Base-by-base conservation (phyloP, 37 sponge, comb jelly and placozoan genomes). In the Diacarnus erythraeanus region DNA sequence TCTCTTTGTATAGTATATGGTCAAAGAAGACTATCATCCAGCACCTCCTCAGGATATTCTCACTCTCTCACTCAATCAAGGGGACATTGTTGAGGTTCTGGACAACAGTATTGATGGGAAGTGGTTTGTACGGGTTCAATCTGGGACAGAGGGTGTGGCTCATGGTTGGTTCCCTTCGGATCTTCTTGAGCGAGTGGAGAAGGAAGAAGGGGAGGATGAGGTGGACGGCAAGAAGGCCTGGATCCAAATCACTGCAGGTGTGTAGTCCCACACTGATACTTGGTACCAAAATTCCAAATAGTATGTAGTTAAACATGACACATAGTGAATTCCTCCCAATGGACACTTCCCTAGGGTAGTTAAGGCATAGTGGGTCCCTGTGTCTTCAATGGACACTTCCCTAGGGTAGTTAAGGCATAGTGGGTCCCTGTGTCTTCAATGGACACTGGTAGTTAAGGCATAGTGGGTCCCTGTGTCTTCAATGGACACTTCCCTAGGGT, bases 71-170 rank as follows among this genome's bases (percentile, higher is more conserved):
- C 80, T 94, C 77, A 84, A 64, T 18, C 68, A 57, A 21, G 88
- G 87, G 18, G 84, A 94, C 72, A 77, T 77, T 26, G 80, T 94
- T 37, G 91, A 84, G 42, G 83, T 94, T 17, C 64, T 94, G 29
- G 88, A 94, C 61, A 44, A 65, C 47, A 75, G 43, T 22, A 72
- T 56, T 17, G 57, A 38, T 3, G 82, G 63, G 23, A 63, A 71
- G 61, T 94, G 91, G 88, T 87, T 81, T 40, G 88, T 77, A 21
- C 79, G 84, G 38, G 64, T 81, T 1, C 56, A 43, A 22, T 21
- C 41, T n/a, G 64, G 38, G 3, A 12, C 64, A 20, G 68, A 29
- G 20, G 20, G 33, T 26, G 25, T 66, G 51, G 37, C 35, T 22
- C 77, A 75, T 3, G 87, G 87, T 0, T 87, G 87, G 87, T 69